Evolutionary conservation across 2,888 invertebrate genomes (phyloP), one percentile per base, ranked within the genome.

Genomic region (Heliconius ethilla): DNA sequence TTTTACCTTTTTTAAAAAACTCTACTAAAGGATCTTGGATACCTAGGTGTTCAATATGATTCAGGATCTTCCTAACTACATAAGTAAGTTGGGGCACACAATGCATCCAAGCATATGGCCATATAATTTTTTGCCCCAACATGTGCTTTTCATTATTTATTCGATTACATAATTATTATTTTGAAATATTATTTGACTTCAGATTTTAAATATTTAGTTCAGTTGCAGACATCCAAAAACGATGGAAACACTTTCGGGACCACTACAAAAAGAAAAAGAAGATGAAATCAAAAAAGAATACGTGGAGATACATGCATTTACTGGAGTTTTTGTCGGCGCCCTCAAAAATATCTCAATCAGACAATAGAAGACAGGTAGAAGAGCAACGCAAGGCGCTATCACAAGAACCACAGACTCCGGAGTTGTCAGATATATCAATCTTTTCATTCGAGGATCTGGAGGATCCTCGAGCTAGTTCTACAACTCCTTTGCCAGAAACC

Each of bases 241-340:
- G 75, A 75, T 75, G 75, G 75, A 75, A 75, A 29, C 75, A 66
- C 37, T 66, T 75, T 22, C 18, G 75, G 15, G 75, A 75, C 25
- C 75, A 75, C 51, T 75, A 75, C 75, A 40, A 75, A 7, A 75
- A 75, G 45, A 75, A 65, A 66, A 51, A 59, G 65, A 75, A 75
- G 27, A 51, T 27, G 40, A 51, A 11, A 3, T 25, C 9, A 11
- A 15, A 29, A 51, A 55, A 55, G 10, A 67, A 22, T n/a, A 59
- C 59, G 9, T 59, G 59, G n/a, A 59, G 10, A n/a, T 59, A 59
- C 59, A 59, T n/a, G 59, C 59, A 22, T 59, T n/a, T 59, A n/a
- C 11, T 59, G n/a, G 59, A 59, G 11, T 59, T 59, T 11, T 59
- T 59, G n/a, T 59, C 59, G n/a, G 59, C n/a, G 1, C 59, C 59